Evolutionary conservation across 2,113 vertebrate genomes (phyloP).

Genomic region (Rhipidura dahli): DNA sequence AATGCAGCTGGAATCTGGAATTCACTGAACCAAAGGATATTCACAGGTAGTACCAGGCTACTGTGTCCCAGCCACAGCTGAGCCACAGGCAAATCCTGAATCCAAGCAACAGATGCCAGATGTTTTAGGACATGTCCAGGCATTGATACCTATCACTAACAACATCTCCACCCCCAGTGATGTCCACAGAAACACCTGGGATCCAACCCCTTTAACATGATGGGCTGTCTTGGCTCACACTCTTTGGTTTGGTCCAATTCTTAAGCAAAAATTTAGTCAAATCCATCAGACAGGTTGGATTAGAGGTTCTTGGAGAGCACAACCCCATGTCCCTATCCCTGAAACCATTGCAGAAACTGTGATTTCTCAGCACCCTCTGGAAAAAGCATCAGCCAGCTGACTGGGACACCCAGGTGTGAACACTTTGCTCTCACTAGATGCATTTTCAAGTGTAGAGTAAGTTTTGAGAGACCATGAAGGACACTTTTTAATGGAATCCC

Average conservation of each 20-base stretch:
- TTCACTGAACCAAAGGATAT: not conserved
- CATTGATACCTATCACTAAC: not conserved
- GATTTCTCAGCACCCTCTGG: not conserved
- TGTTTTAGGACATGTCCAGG: not conserved
- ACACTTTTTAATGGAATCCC: not conserved
- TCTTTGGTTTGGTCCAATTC: not conserved
- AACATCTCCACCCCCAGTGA: not conserved
- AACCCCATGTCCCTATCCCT: not conserved
- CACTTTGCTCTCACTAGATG: not conserved
- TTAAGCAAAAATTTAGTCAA: not conserved
- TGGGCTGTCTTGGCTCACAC: not conserved
- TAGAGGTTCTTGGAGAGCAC: not conserved
- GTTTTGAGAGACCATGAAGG: not conserved
- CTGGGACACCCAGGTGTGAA: not conserved
- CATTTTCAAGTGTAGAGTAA: not conserved
- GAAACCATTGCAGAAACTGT: not conserved
- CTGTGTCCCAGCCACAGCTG: not conserved
- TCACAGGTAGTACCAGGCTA: not conserved
- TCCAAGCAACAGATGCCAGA: not conserved
- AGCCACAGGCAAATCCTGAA: not conserved
- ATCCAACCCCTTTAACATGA: rapidly evolving
- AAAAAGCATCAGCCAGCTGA: not conserved
- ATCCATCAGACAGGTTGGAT: not conserved
- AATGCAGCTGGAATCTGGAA: not conserved
- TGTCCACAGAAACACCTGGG: rapidly evolving